phyloP scores from a whole-genome alignment of 2,888 invertebrate genomes.

The Serripes groenlandicus region DNA sequence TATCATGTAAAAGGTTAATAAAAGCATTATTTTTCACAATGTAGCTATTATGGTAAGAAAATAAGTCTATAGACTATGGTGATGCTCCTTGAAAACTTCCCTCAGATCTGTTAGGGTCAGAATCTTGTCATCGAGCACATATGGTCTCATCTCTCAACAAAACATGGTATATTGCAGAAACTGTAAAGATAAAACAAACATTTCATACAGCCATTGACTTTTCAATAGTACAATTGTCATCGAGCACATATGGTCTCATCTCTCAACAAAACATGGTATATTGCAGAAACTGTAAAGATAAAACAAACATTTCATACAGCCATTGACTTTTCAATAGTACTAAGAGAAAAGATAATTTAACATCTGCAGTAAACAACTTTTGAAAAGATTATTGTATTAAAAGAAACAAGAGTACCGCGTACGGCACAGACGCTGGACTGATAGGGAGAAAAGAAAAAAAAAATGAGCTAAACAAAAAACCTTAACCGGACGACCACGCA shows the following conservation, averaged over 20 bases:
- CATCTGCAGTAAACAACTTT: not conserved
- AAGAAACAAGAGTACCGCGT: not conserved
- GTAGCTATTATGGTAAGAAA: too few relatives aligned
- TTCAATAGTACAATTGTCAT: too few relatives aligned
- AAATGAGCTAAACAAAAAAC: not conserved
- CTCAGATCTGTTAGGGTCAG: too few relatives aligned
- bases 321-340: not conserved
- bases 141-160: constrained; percentile 54
- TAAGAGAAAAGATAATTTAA: not conserved
- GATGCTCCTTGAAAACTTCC: too few relatives aligned
- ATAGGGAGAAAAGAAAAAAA: not conserved
- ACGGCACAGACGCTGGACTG: not conserved
- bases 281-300: constrained; percentile 66
- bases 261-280: constrained; percentile 70
- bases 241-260: too few relatives aligned
- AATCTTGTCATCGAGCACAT: too few relatives aligned
- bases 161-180: constrained; percentile 70
- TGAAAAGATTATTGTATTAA: not conserved
- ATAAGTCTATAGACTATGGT: too few relatives aligned
- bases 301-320: not conserved
- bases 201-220: not conserved
- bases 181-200: constrained; percentile 53
- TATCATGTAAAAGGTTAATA: too few relatives aligned
- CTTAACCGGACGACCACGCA: too few relatives aligned
- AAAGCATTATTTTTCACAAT: too few relatives aligned